phyloP scores from a whole-genome alignment of 1,140 invertebrate genomes.

The Penaeus chinensis region DNA sequence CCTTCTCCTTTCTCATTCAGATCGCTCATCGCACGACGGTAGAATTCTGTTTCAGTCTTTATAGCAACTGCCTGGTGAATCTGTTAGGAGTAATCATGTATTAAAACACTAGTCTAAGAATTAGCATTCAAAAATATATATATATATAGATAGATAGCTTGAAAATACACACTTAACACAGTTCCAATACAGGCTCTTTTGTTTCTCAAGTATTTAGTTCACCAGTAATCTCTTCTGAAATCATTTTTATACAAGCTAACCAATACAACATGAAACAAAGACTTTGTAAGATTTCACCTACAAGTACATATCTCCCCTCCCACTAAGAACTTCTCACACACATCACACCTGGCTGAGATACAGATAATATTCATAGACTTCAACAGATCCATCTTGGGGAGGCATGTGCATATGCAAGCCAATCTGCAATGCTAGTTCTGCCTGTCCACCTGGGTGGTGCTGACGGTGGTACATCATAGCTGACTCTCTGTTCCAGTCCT shows the following conservation, averaged over 20 bases:
- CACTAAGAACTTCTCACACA: neutral
- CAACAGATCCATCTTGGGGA: slow-evolving; percentile 67
- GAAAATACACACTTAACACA: neutral
- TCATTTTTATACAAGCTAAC: too few relatives aligned
- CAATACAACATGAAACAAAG: too few relatives aligned
- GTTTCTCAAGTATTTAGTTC: too few relatives aligned
- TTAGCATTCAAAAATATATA: too few relatives aligned
- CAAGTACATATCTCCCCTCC: too few relatives aligned
- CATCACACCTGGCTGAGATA: slow-evolving; percentile 69
- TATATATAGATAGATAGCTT: neutral
- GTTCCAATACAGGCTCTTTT: too few relatives aligned
- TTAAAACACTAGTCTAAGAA: slow-evolving; percentile 16
- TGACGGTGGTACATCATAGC: slow-evolving; percentile 81
- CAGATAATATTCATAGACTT: slow-evolving; percentile 66
- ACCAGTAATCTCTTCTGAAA: too few relatives aligned
- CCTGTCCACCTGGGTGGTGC: slow-evolving; percentile 81
- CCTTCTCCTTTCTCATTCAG: slow-evolving; percentile 77
- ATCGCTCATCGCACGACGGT: slow-evolving; percentile 77
- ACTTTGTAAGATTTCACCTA: too few relatives aligned
- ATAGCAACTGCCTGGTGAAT: slow-evolving; percentile 79
- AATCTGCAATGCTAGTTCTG: slow-evolving; percentile 74
- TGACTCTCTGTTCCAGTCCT: slow-evolving; percentile 76
- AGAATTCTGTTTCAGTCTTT: slow-evolving; percentile 82
- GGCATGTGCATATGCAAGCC: slow-evolving; percentile 74
- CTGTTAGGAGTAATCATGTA: slow-evolving; percentile 69